phyloP scores from a whole-genome alignment of 2,113 vertebrate genomes.

The Cromileptes altivelis region DNA sequence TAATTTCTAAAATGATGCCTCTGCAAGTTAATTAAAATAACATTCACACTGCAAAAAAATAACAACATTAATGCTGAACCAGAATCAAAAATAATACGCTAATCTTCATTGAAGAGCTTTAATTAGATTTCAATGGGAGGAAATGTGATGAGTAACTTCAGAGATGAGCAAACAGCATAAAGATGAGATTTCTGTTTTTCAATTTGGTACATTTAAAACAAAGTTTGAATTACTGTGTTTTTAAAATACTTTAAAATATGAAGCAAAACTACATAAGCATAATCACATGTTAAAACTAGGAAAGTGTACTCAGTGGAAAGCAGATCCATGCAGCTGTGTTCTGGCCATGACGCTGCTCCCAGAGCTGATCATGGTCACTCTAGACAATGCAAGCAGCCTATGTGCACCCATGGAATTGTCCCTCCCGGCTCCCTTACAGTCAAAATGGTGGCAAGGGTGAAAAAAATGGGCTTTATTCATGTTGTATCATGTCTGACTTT shows the following conservation, averaged over 20 bases:
- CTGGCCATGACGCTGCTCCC: too few species aligned
- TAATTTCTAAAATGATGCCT: background rate
- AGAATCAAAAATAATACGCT: background rate
- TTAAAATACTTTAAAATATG: background rate
- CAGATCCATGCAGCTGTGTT: too few species aligned
- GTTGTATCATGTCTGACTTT: too few species aligned
- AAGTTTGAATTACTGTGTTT: constrained; percentile 1
- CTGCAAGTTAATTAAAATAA: constrained; percentile 3
- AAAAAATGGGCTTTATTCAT: too few species aligned
- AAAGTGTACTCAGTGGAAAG: too few species aligned
- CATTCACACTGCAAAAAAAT: background rate
- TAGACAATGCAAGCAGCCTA: too few species aligned
- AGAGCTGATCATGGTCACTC: too few species aligned
- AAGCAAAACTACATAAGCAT: background rate
- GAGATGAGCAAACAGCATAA: background rate
- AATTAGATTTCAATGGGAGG: constrained; percentile 13
- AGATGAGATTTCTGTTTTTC: background rate
- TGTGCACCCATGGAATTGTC: too few species aligned
- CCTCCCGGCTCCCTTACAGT: too few species aligned
- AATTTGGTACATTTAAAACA: constrained; percentile 2
- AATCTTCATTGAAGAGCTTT: background rate
- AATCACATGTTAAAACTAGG: too few species aligned
- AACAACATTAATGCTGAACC: background rate
- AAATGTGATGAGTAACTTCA: constrained; percentile 10
- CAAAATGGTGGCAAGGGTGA: too few species aligned